Conservation (phyloP, 2,888 invertebrate genomes). For the Scaptomyza flava region DNA sequence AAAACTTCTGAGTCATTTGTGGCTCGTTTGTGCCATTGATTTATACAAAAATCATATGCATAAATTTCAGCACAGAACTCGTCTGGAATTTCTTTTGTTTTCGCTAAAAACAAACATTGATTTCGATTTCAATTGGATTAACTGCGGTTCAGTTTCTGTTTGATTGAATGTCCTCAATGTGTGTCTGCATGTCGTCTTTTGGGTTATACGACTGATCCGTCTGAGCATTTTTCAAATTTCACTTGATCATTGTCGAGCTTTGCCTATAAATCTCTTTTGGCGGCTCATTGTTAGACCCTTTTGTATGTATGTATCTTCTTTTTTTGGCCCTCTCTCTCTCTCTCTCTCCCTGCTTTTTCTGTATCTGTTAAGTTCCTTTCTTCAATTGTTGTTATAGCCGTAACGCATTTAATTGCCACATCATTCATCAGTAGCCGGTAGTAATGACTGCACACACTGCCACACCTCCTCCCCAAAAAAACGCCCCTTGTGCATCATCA, state of each 20-base stretch:
- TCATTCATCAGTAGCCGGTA: conserved; percentile 56
- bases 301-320: neutral
- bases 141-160: conserved; percentile 50
- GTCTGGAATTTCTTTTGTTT: conserved; percentile 72
- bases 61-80: conserved; percentile 68
- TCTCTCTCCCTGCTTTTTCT: neutral
- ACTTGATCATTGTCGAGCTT: conserved; percentile 52
- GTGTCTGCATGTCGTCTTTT: neutral
- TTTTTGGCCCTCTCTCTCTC: neutral
- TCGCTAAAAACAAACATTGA: conserved; percentile 13
- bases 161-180: conserved; percentile 70
- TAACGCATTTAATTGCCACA: conserved; percentile 68
- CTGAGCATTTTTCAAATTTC: conserved; percentile 72
- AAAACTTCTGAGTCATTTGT: conserved; percentile 43
- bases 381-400: conserved; percentile 65
- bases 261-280: conserved; percentile 64
- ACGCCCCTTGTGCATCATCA: conserved; percentile 28
- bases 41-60: conserved; percentile 81
- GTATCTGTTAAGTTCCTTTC: conserved; percentile 10
- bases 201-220: conserved; percentile 31
- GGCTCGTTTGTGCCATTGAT: conserved; percentile 36
- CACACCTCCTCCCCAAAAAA: conserved; percentile 51
- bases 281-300: conserved; percentile 49
- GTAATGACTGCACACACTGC: conserved; percentile 53
- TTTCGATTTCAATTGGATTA: conserved; percentile 56